Percentiles rank a stretch among this genome's conserved stretches.
Conservation (phyloP, 1,140 invertebrate species). For the Megathymus violae region DNA sequence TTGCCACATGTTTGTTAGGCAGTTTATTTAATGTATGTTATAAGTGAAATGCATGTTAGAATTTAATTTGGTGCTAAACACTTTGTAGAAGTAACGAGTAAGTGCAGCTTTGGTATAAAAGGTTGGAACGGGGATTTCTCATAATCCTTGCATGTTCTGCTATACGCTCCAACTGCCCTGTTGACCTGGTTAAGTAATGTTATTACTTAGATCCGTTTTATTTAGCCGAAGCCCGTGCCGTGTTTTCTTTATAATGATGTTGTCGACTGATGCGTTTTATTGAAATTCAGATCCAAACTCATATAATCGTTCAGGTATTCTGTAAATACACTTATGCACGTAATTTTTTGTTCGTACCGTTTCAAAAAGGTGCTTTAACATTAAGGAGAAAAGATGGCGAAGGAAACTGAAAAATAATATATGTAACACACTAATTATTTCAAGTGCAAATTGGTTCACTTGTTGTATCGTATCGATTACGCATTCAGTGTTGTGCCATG, state of each 20-base stretch:
- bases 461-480: conserved; percentile 11
- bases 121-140: conserved; percentile 4
- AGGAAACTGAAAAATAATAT: no score
- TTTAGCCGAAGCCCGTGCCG: conserved; percentile 22
- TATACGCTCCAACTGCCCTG: not conserved
- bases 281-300: no score
- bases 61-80: no score
- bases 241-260: conserved; percentile 22
- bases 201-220: conserved; percentile 25
- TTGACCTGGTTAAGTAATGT: conserved; percentile 24
- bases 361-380: no score
- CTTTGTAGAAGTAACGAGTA: not conserved
- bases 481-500: not conserved
- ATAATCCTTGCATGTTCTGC: not conserved
- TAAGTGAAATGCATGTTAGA: no score
- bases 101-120: not conserved
- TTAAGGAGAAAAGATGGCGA: no score
- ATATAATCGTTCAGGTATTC: no score
- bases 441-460: conserved; percentile 19
- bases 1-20: no score
- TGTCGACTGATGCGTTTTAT: conserved; percentile 7
- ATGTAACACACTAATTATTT: conserved; percentile 25
- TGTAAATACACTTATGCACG: no score
- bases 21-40: no score
- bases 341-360: no score